Conservation (phyloP, 1,140 invertebrate species). For the Heterodera schachtii region DNA sequence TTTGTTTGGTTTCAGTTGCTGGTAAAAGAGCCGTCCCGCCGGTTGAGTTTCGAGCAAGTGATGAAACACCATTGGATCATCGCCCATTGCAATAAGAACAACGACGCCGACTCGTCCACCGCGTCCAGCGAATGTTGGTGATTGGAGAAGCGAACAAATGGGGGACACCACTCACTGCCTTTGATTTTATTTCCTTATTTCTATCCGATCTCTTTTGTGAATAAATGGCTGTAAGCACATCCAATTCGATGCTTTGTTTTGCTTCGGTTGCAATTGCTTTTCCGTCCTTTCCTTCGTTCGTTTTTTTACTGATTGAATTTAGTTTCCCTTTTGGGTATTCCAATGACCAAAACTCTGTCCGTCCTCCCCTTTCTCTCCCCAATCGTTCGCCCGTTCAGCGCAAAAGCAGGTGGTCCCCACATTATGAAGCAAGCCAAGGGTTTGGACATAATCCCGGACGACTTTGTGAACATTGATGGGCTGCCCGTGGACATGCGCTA, state of each 20-base stretch:
- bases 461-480: neutral
- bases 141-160: neutral
- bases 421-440: neutral
- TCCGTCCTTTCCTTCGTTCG: too few species aligned
- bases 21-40: constrained; percentile 83
- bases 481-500: neutral
- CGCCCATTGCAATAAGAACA: constrained; percentile 13
- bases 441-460: neutral
- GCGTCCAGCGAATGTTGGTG: neutral
- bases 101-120: neutral
- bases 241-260: too few species aligned
- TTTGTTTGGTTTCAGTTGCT: constrained; percentile 74
- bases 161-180: too few species aligned
- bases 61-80: constrained; percentile 81
- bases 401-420: neutral
- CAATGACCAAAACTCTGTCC: neutral
- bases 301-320: too few species aligned
- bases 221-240: neutral
- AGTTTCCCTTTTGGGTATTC: neutral
- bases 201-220: neutral
- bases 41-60: constrained; percentile 84
- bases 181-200: neutral
- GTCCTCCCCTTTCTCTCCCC: neutral
- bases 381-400: neutral
- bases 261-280: too few species aligned